A percentile compares a stretch with the other conserved stretches of the same genome.
Evolutionary conservation across 2,113 vertebrate species (phyloP).

Genomic region (Nematolebias whitei): DNA sequence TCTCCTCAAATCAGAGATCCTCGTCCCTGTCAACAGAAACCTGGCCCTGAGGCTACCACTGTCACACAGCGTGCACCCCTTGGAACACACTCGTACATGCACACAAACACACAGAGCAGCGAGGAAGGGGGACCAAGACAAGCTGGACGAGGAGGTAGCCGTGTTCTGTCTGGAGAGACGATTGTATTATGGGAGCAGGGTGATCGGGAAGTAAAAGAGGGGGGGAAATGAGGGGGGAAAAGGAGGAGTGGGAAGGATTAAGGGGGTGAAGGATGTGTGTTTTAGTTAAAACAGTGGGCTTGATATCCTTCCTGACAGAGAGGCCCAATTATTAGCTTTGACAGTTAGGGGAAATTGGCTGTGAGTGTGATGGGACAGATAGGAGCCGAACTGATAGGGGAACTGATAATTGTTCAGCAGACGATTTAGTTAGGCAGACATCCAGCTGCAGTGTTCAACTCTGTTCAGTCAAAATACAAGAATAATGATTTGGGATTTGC

Average conservation of each 20-base stretch:
- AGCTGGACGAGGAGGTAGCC: conserved; percentile 38
- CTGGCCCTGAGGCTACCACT: conserved; percentile 78
- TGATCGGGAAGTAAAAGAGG: conserved; percentile 29
- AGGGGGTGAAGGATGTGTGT: conserved; percentile 50
- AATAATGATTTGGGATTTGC: conserved; percentile 9
- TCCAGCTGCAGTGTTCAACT: conserved; percentile 20
- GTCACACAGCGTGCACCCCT: conserved; percentile 63
- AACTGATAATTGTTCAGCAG: conserved; percentile 55
- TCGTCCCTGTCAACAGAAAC: conserved; percentile 92
- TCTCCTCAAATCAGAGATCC: conserved; percentile 94
- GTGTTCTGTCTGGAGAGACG: conserved; percentile 49
- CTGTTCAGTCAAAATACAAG: conserved; percentile 17
- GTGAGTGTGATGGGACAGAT: conserved; percentile 66
- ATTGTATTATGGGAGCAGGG: conserved; percentile 40
- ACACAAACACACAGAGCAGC: conserved; percentile 19
- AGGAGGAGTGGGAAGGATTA: conserved; percentile 19
- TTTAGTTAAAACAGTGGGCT: conserved; percentile 67
- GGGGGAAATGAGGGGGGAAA: neutral
- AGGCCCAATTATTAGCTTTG: conserved; percentile 74
- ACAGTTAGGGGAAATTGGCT: conserved; percentile 73
- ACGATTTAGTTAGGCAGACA: conserved; percentile 39
- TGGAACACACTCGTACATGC: neutral
- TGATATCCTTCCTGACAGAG: conserved; percentile 72
- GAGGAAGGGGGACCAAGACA: conserved; percentile 25
- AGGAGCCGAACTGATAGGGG: conserved; percentile 48